These are phyloP conservation scores for Solea solea DNA, from an alignment of 2,113 vertebrate genomes.

Conservation along the genomic window DNA sequence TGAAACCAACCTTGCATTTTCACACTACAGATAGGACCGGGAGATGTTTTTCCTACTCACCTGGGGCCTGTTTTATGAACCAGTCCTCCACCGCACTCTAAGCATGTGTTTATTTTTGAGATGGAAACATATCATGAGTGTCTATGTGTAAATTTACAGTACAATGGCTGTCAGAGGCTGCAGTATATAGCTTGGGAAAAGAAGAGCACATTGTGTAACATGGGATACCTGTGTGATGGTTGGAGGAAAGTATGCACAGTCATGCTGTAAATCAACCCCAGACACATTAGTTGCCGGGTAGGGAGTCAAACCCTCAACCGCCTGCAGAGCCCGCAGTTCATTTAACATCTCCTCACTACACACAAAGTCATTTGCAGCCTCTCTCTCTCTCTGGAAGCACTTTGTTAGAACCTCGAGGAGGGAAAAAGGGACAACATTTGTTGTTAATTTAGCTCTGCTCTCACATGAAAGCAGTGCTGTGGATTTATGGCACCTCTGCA, in stretches of 20 bases:
- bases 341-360: constrained; percentile 26
- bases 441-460: constrained; percentile 62
- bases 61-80: constrained; percentile 46
- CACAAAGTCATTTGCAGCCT: constrained; percentile 22
- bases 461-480: constrained; percentile 56
- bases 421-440: constrained; percentile 58
- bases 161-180: constrained; percentile 5
- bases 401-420: constrained; percentile 44
- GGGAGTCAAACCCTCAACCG: constrained; percentile 29
- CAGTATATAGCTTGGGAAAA: constrained; percentile 8
- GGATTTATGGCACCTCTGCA: constrained; percentile 59
- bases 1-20: constrained; percentile 36
- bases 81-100: constrained; percentile 20
- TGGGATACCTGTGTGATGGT: constrained; percentile 12
- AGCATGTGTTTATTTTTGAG: constrained; percentile 40
- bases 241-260: constrained; percentile 7
- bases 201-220: neutral
- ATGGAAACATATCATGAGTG: constrained; percentile 5
- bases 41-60: constrained; percentile 45
- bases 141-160: neutral
- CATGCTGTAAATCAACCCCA: constrained; percentile 3
- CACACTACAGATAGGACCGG: constrained; percentile 25
- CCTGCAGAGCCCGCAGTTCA: constrained; percentile 6
- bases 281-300: constrained; percentile 12
- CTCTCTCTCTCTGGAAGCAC: constrained; percentile 57